Evolutionary conservation across 2,797 vertebrate species (phyloP), one percentile per base, ranked within the genome.

Genomic region (Meriones psammophilus): DNA sequence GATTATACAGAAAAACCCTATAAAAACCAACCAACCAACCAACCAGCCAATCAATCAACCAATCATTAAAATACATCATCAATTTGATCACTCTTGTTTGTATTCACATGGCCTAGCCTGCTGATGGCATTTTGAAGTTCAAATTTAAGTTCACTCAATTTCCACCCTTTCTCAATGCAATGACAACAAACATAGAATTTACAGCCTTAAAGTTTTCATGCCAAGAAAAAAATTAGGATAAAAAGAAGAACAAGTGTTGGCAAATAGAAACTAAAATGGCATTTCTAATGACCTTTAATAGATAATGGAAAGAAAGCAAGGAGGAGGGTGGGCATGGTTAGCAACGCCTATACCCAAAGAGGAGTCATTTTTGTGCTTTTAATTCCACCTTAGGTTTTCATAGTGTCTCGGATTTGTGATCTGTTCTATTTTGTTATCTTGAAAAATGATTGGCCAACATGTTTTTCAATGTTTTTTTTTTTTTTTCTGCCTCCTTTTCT

Each of bases 121-220:
- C 15, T 87, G 9, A 91, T 33, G 86, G 18, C 46, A 83, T 1
- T 69, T 22, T 91, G 76, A 88, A 22, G 79, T 64, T 88, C 81
- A n/a, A 58, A 84, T 79, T 77, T 91, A 71, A 66, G 33, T 71
- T 91, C n/a, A 26, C 58, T 68, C 71, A 88, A 80, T 83, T 96
- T 39, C 39, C 62, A 92, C 50, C 92, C 66, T 79, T 50, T 79
- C 50, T 88, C 74, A 94, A 94, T 33, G 71, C 5, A 71, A 62
- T 95, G 64, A 89, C 3, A 92, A n/a, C 33, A 91, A 95, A 89
- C 93, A 30, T 68, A 95, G 89, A 92, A 71, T 79, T 64, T 60
- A 80, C 18, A 60, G 54, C 30, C 24, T 71, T 66, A 92, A 88
- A 91, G 54, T 89, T 95, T 74, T 87, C 28, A 87, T 30, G 64